These are phyloP conservation scores for Xestia rhomboidea DNA, from an alignment of 2,888 invertebrate species.

Conservation along the genomic window DNA sequence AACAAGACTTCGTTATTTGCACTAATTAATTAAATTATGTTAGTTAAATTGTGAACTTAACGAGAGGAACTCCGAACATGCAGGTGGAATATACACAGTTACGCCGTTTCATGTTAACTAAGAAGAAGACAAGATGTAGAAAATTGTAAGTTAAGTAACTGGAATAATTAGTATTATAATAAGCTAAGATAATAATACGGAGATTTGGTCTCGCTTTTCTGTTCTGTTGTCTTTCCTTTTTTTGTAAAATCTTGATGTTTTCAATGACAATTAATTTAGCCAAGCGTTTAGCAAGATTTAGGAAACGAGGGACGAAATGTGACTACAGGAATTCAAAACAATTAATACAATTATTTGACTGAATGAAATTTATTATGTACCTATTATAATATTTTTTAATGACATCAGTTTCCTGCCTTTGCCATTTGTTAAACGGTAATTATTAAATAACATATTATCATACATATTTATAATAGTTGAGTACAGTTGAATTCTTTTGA, in stretches of 20 bases:
- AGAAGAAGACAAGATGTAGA: background rate
- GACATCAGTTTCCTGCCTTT: no score
- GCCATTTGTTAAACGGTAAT: no score
- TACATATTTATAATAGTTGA: no score
- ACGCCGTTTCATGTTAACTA: slow-evolving; percentile 4
- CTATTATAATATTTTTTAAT: no score
- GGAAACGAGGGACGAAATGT: background rate
- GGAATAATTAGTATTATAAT: slow-evolving; percentile 8
- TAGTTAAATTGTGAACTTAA: slow-evolving; percentile 33
- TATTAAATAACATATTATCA: no score
- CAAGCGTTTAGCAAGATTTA: background rate
- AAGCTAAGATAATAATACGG: background rate
- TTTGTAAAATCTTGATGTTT: slow-evolving; percentile 12
- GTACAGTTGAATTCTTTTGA: no score
- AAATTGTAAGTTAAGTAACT: background rate
- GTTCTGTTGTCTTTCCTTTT: no score
- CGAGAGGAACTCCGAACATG: slow-evolving; percentile 26
- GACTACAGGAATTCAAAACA: slow-evolving; percentile 22
- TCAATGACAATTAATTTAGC: background rate
- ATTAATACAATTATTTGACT: background rate
- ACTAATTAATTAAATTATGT: slow-evolving; percentile 54
- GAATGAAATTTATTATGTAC: background rate
- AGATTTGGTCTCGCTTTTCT: slow-evolving; percentile 23
- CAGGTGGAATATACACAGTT: slow-evolving; percentile 23
- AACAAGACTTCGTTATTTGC: slow-evolving; percentile 40